These are phyloP conservation scores for Andrena flavipes DNA, from an alignment of 2,888 invertebrate species.

Conservation along the genomic window DNA sequence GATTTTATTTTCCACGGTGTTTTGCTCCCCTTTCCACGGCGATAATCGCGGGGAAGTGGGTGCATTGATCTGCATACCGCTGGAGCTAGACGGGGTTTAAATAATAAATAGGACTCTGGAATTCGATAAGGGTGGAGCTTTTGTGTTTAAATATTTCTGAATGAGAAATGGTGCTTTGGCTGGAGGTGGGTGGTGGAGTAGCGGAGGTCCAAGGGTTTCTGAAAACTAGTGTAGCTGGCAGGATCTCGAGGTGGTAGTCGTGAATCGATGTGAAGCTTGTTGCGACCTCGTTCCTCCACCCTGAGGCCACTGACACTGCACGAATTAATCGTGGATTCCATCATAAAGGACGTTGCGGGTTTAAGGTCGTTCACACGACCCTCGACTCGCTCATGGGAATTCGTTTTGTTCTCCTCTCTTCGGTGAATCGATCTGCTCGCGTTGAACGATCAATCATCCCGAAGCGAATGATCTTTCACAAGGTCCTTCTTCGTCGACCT, in stretches of 20 bases:
- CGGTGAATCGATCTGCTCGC: conserved; percentile 29
- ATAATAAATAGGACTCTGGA: neutral
- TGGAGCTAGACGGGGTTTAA: neutral
- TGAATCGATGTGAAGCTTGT: conserved; percentile 3
- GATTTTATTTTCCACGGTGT: conserved; percentile 42
- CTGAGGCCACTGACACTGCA: conserved; percentile 33
- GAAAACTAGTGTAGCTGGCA: neutral
- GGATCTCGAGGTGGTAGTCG: neutral
- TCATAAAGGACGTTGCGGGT: conserved; percentile 7
- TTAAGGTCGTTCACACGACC: conserved; percentile 57
- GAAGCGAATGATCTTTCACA: neutral
- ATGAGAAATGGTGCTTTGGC: neutral
- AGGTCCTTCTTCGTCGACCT: neutral
- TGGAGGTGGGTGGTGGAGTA: too few species aligned
- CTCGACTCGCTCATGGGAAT: conserved; percentile 38
- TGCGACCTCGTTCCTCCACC: conserved; percentile 31
- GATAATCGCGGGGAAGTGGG: neutral
- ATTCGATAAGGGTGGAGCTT: neutral
- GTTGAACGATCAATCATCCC: conserved; percentile 13
- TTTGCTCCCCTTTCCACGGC: neutral
- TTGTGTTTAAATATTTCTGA: neutral
- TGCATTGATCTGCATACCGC: neutral
- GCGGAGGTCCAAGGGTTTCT: neutral
- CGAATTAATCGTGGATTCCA: conserved; percentile 52
- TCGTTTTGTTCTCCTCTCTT: conserved; percentile 22